phyloP scores from a whole-genome alignment of 2,797 vertebrate species.

The Eurystomus glaucurus region DNA sequence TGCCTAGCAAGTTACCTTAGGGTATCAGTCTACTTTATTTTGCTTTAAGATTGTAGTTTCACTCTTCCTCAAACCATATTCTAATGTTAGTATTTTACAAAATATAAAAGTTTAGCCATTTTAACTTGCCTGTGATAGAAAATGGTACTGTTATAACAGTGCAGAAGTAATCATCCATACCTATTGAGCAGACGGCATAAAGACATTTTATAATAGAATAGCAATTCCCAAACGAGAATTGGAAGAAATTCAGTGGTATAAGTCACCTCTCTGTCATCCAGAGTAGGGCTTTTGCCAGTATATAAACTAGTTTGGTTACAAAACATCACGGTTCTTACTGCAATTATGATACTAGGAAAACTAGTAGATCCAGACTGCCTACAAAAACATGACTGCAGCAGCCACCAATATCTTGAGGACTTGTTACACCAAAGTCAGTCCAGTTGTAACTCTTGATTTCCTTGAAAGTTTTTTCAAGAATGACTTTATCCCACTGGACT shows the following conservation, averaged over 20 bases:
- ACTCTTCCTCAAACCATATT: background rate
- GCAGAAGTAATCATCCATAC: background rate
- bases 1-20: background rate
- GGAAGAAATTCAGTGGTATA: background rate
- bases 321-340: constrained; percentile 51
- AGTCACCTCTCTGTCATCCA: constrained; percentile 18
- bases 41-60: background rate
- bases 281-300: constrained; percentile 28
- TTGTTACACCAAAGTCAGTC: background rate
- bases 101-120: background rate
- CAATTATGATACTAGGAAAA: constrained; percentile 67
- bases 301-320: constrained; percentile 61
- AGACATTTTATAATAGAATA: background rate
- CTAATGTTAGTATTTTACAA: background rate
- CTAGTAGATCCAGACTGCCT: constrained; percentile 67
- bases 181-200: background rate
- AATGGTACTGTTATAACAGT: background rate
- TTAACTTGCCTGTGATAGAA: background rate
- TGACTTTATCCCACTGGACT: background rate
- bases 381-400: constrained; percentile 47
- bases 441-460: constrained; percentile 24
- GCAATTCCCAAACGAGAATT: background rate
- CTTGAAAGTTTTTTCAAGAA: constrained; percentile 33
- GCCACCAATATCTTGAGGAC: constrained; percentile 39
- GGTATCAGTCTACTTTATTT: background rate